Evolutionary conservation across 2,888 invertebrate genomes (phyloP).

Genomic region (Tricholauxania praeusta): DNA sequence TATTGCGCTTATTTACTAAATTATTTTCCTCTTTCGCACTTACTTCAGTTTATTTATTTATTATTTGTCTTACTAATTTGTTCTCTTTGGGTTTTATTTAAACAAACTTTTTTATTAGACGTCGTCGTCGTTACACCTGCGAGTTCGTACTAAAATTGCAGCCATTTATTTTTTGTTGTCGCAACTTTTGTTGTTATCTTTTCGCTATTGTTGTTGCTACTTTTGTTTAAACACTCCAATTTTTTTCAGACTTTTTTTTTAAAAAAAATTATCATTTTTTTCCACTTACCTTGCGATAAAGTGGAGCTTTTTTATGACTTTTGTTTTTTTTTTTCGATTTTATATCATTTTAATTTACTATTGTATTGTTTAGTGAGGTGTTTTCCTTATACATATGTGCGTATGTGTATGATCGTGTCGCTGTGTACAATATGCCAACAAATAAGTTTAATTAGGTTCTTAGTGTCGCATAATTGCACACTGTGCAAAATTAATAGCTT

Average conservation of each 20-base stretch:
- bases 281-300: conserved; percentile 5
- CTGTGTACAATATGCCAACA: conserved; percentile 6
- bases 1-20: neutral
- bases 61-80: neutral
- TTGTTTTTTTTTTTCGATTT: no score
- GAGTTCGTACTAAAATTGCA: conserved; percentile 7
- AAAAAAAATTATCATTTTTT: neutral
- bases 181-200: conserved; percentile 17
- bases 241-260: neutral
- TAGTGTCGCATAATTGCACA: conserved; percentile 3
- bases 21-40: neutral
- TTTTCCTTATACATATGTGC: neutral
- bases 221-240: neutral
- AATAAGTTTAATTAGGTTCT: conserved; percentile 21
- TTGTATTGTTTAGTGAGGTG: neutral
- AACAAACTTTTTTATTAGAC: neutral
- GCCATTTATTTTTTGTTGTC: neutral
- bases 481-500: neutral
- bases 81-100: neutral
- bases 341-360: conserved; percentile 1
- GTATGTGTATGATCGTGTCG: neutral
- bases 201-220: no score
- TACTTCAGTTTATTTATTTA: neutral
- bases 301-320: neutral
- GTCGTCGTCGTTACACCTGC: conserved; percentile 22